These are phyloP conservation scores for Ptyas mucosa DNA, from an alignment of 2,113 vertebrate species.

Conservation along the genomic window DNA sequence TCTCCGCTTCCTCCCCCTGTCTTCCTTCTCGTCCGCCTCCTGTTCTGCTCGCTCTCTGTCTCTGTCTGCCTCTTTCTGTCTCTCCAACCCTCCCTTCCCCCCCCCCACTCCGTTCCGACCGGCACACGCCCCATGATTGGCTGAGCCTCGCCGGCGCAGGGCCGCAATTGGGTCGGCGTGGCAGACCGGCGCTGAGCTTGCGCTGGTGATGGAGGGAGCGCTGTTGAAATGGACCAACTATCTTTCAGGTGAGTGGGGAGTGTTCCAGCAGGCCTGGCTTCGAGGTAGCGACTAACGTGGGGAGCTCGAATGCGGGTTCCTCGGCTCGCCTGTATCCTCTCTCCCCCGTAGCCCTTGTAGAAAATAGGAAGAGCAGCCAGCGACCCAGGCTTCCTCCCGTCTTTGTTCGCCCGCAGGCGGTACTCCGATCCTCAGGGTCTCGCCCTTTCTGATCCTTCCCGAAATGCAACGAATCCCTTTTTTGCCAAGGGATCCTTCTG, in stretches of 20 bases:
- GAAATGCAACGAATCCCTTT: not conserved
- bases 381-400: not conserved
- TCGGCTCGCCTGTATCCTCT: not conserved
- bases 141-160: not conserved
- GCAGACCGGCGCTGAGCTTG: not conserved
- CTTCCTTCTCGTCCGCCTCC: not conserved
- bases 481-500: not conserved
- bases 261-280: not conserved
- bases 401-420: not conserved
- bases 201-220: conserved; percentile 48
- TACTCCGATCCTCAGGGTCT: not conserved
- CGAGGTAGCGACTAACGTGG: not conserved
- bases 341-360: not conserved
- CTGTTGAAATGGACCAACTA: conserved; percentile 59
- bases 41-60: too few species aligned
- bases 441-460: not conserved
- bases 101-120: not conserved
- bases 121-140: not conserved
- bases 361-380: not conserved
- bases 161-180: not conserved
- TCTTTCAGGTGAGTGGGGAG: conserved; percentile 35
- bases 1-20: not conserved
- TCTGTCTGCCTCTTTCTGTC: too few species aligned
- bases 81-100: too few species aligned
- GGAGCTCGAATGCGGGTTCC: not conserved